Evolutionary conservation across 2,113 vertebrate species (phyloP).

Genomic region (Willisornis vidua): DNA sequence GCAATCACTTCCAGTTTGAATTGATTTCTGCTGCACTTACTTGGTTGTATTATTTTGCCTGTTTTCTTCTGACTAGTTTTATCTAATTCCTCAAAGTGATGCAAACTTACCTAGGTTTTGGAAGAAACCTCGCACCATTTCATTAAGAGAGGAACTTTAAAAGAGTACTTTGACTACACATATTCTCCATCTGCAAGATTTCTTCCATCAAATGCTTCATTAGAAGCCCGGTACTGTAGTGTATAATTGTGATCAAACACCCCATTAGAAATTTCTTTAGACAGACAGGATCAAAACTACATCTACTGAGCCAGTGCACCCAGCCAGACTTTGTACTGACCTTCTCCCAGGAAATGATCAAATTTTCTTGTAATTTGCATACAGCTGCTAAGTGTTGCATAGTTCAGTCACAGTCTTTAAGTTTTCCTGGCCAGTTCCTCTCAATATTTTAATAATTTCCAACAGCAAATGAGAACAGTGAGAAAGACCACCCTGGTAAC

Average conservation of each 20-base stretch:
- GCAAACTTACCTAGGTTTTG: not conserved
- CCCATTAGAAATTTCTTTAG: constrained; percentile 62
- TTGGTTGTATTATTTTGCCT: not conserved
- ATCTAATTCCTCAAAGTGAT: not conserved
- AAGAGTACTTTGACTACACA: not conserved
- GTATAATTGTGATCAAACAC: constrained; percentile 20
- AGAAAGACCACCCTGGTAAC: not conserved
- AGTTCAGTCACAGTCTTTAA: not conserved
- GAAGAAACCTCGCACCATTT: not conserved
- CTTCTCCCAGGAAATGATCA: constrained; percentile 49
- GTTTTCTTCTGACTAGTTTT: not conserved
- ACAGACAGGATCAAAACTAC: constrained; percentile 44
- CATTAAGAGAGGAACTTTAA: not conserved
- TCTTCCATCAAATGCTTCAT: not conserved
- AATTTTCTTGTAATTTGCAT: constrained; percentile 61
- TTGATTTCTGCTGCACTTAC: not conserved
- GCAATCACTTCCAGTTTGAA: not conserved
- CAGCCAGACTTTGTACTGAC: constrained; percentile 37
- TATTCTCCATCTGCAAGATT: not conserved
- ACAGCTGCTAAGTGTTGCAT: constrained; percentile 58
- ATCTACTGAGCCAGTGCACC: constrained; percentile 23
- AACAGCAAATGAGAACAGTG: not conserved
- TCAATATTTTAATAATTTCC: not conserved
- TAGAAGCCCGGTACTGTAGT: not conserved
- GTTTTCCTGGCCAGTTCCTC: not conserved